phyloP scores from a whole-genome alignment of 2,113 vertebrate species.

The Triplophysa tibetana region DNA sequence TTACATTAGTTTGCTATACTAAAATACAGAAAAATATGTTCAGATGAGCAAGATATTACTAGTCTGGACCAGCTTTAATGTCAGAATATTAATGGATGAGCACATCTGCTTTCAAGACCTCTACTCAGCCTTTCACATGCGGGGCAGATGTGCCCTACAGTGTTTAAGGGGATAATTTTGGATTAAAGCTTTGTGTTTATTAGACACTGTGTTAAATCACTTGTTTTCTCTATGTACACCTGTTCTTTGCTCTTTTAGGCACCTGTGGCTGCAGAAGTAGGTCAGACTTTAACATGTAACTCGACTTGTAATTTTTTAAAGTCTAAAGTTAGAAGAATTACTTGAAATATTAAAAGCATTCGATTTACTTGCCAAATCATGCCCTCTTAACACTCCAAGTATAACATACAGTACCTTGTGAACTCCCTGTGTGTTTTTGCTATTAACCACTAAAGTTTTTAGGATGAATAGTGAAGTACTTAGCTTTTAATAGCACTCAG shows the following conservation, averaged over 20 bases:
- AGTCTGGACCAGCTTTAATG: constrained; percentile 45
- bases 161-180: constrained; percentile 54
- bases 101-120: constrained; percentile 59
- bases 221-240: constrained; percentile 18
- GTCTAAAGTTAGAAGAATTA: background rate
- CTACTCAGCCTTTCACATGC: constrained; percentile 53
- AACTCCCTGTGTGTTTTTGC: background rate
- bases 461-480: constrained; percentile 12
- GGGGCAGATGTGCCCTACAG: constrained; percentile 55
- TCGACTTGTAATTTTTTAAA: too few species aligned
- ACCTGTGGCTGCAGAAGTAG: constrained; percentile 41
- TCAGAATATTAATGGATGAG: constrained; percentile 60
- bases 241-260: constrained; percentile 42
- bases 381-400: constrained; percentile 11
- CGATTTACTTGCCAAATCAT: background rate
- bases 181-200: constrained; percentile 56
- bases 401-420: background rate
- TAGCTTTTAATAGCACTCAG: constrained; percentile 37
- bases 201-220: constrained; percentile 24
- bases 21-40: too few species aligned
- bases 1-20: too few species aligned
- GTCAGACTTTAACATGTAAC: constrained; percentile 38
- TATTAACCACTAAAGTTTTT: constrained; percentile 23
- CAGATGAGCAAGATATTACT: background rate
- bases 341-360: background rate